These are phyloP conservation scores for Drosophila lacicola DNA, from an alignment of 2,888 invertebrate genomes.

Conservation along the genomic window DNA sequence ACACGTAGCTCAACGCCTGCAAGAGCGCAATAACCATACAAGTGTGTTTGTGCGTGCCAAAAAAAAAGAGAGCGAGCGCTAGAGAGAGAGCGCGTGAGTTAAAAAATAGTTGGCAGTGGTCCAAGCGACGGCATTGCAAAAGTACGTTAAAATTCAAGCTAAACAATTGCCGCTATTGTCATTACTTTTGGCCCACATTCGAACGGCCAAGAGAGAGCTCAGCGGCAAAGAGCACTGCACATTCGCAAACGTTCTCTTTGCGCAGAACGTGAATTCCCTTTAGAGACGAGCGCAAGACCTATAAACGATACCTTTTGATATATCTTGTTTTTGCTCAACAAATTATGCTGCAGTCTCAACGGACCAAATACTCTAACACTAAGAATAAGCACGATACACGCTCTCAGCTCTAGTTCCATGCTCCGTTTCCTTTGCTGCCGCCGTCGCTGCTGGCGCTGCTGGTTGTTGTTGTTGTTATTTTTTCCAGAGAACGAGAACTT, in stretches of 20 bases:
- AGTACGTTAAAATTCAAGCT: conserved; percentile 53
- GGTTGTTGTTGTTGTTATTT: conserved; percentile 30
- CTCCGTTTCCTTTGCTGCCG: conserved; percentile 62
- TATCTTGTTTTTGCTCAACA: conserved; percentile 8
- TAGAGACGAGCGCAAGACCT: conserved; percentile 32
- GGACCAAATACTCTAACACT: conserved; percentile 3
- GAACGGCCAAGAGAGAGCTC: conserved; percentile 50
- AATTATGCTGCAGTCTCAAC: conserved; percentile 18
- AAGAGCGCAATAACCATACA: conserved; percentile 31
- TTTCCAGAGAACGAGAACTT: conserved; percentile 60
- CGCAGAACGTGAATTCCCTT: conserved; percentile 44
- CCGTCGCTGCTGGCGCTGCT: conserved; percentile 17
- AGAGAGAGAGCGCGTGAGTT: conserved; percentile 15
- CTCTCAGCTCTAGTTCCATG: conserved; percentile 60
- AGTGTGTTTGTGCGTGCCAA: conserved; percentile 22
- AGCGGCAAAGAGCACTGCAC: conserved; percentile 39
- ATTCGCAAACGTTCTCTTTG: conserved; percentile 42
- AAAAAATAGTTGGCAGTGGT: conserved; percentile 47
- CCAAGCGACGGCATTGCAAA: conserved; percentile 46
- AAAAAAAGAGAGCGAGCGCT: conserved; percentile 11
- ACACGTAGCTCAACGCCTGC: conserved; percentile 28
- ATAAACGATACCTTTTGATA: conserved; percentile 23
- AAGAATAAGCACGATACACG: conserved; percentile 31
- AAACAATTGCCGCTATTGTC: conserved; percentile 76
- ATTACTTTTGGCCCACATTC: conserved; percentile 77